Conservation (phyloP, 2,113 vertebrate species). For the Podilymbus podiceps region DNA sequence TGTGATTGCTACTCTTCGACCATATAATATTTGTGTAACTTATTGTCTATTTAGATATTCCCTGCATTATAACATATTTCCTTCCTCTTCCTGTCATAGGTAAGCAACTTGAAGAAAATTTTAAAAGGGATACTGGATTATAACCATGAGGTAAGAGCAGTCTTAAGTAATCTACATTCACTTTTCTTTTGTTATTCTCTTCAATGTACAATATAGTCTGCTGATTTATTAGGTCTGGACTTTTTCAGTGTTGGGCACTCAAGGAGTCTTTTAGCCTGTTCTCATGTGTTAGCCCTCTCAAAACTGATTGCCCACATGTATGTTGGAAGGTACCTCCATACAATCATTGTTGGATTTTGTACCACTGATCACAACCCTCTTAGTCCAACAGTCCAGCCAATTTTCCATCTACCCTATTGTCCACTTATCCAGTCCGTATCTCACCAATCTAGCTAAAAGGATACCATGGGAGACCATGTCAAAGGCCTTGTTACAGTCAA, state of each 20-base stretch:
- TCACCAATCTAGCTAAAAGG: neutral
- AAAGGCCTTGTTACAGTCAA: too few species aligned
- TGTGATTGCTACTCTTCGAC: neutral
- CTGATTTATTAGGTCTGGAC: neutral
- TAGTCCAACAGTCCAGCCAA: neutral
- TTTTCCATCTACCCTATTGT: neutral
- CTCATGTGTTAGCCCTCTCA: neutral
- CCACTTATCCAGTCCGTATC: neutral
- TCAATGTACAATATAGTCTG: neutral
- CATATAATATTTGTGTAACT: neutral
- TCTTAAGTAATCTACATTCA: neutral
- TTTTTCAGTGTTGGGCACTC: neutral
- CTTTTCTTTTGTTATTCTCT: neutral
- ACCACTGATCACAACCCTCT: neutral
- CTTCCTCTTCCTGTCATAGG: conserved; percentile 66
- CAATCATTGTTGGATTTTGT: neutral
- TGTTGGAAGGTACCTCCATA: neutral
- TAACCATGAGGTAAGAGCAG: conserved; percentile 86
- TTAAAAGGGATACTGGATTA: conserved; percentile 91
- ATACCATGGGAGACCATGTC: too few species aligned
- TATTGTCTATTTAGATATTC: neutral
- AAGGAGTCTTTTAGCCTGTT: neutral
- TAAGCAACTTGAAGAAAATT: conserved; percentile 94
- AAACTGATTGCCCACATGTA: neutral
- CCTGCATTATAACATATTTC: neutral